phyloP scores from a whole-genome alignment of 2,113 vertebrate species.

The Caranx melampygus region DNA sequence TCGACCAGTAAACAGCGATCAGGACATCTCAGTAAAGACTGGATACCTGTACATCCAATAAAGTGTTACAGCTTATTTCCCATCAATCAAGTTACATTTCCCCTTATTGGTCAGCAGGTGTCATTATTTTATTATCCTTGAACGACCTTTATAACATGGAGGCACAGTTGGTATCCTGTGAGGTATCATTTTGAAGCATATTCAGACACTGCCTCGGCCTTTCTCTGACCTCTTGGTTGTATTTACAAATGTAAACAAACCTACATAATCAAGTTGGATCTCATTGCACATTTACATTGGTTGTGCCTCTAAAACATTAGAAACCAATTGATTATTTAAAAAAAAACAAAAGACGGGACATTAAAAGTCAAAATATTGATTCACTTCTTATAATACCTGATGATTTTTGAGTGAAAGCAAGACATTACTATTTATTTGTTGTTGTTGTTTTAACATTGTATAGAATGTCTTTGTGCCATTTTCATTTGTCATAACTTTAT shows the following conservation, averaged over 20 bases:
- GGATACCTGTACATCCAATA: not conserved
- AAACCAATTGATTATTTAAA: too few species aligned
- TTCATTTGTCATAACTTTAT: not conserved
- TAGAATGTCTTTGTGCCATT: not conserved
- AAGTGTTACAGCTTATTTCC: not conserved
- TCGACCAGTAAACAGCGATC: not conserved
- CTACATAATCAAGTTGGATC: not conserved
- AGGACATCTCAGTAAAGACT: not conserved
- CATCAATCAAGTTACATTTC: not conserved
- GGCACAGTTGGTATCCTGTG: too few species aligned
- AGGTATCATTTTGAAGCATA: too few species aligned
- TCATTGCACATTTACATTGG: not conserved
- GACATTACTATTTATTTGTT: too few species aligned
- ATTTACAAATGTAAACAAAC: not conserved
- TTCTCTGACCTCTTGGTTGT: not conserved
- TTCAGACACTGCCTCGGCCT: too few species aligned
- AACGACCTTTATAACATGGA: not conserved
- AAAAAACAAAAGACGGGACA: too few species aligned
- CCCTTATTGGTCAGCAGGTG: not conserved
- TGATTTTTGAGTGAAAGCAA: too few species aligned
- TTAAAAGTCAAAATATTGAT: too few species aligned
- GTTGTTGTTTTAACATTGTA: too few species aligned
- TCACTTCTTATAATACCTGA: too few species aligned
- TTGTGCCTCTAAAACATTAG: too few species aligned
- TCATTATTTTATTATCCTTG: not conserved